Conservation (phyloP, 2,113 vertebrate species). For the Leiothrix lutea region DNA sequence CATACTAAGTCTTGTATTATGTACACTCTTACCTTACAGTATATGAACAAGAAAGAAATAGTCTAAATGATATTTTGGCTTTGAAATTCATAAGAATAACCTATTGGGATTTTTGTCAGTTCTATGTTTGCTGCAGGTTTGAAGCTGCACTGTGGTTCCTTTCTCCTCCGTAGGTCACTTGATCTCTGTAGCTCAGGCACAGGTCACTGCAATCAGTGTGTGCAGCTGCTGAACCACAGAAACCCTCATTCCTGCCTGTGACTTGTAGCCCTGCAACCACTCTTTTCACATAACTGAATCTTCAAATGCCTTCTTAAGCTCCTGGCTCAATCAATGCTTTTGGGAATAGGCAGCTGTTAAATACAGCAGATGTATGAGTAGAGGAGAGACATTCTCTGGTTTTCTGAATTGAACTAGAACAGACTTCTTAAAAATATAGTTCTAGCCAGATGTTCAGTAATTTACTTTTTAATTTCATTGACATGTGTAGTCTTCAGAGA, state of each 20-base stretch:
- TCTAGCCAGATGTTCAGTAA: constrained; percentile 1
- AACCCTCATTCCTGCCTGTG: not conserved
- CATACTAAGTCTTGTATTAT: not conserved
- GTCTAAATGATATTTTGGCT: not conserved
- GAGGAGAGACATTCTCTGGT: not conserved
- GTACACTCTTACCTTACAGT: not conserved
- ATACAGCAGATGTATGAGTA: not conserved
- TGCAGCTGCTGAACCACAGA: not conserved
- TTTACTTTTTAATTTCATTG: constrained; percentile 36
- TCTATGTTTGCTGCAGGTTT: not conserved
- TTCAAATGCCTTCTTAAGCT: not conserved
- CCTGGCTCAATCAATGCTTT: not conserved
- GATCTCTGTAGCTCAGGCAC: not conserved
- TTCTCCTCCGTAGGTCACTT: not conserved
- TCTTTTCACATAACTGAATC: not conserved
- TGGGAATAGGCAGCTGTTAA: not conserved
- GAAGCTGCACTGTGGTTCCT: not conserved
- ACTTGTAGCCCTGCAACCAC: not conserved
- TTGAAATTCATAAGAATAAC: not conserved
- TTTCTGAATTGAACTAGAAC: not conserved
- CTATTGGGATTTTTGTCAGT: not conserved
- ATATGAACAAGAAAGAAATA: not conserved
- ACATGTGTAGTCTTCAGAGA: not conserved
- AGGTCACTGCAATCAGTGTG: not conserved
- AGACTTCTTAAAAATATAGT: not conserved